phyloP scores from a whole-genome alignment of 2,888 invertebrate species.

The Caenorhabditis wallacei region DNA sequence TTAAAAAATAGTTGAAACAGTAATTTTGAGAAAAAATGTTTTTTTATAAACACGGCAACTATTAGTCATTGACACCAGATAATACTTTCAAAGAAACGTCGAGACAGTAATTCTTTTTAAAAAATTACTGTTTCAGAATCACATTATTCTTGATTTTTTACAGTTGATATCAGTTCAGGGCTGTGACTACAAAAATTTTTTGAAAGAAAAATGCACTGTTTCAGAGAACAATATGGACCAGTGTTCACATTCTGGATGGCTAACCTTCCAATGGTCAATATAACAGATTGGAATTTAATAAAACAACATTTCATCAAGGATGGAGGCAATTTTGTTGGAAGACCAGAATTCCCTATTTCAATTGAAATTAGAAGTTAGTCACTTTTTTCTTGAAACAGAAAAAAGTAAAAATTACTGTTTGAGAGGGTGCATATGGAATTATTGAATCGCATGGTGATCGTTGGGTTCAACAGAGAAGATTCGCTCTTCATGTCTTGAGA shows the following conservation, averaged over 20 bases:
- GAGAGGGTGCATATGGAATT: constrained; percentile 61
- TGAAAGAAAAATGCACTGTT: no score
- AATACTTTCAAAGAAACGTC: no score
- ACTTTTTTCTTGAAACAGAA: background rate
- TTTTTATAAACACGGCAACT: no score
- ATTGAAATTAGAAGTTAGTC: constrained; percentile 46
- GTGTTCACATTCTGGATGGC: constrained; percentile 66
- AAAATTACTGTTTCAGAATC: no score
- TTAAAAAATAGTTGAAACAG: no score
- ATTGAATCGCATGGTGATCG: constrained; percentile 60
- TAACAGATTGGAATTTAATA: constrained; percentile 57
- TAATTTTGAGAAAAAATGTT: no score
- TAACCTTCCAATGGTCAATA: constrained; percentile 50
- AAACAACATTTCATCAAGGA: constrained; percentile 64
- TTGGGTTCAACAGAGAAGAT: constrained; percentile 63
- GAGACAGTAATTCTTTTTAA: no score
- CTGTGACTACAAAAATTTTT: no score
- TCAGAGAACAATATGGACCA: constrained; percentile 57
- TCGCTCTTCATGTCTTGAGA: constrained; percentile 66
- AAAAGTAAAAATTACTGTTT: constrained; percentile 13
- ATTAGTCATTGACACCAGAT: no score
- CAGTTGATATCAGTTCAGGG: no score
- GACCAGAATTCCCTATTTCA: constrained; percentile 59
- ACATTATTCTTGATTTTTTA: no score
- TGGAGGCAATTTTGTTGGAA: constrained; percentile 57